These are phyloP conservation scores for Ferrisia virgata DNA, from an alignment of 2,888 invertebrate species.

Conservation along the genomic window DNA sequence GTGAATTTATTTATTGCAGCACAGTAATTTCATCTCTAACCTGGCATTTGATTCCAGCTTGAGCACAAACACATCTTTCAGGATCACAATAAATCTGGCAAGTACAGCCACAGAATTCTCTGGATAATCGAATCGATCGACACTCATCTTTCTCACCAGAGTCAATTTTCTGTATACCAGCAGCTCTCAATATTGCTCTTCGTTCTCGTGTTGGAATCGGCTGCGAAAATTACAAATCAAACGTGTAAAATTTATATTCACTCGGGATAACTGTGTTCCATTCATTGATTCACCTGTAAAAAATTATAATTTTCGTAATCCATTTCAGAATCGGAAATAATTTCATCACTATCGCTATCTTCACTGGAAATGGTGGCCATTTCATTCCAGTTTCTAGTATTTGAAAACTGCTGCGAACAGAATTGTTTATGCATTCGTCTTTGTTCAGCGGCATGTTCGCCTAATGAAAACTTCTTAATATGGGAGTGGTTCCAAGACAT, in stretches of 20 bases:
- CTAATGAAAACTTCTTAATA: slow-evolving; percentile 74
- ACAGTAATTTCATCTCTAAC: slow-evolving; percentile 52
- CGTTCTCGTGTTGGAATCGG: slow-evolving; percentile 91
- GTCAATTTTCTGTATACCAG: slow-evolving; percentile 92
- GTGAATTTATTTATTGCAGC: neutral
- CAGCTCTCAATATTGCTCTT: slow-evolving; percentile 79
- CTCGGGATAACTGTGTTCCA: too few species aligned
- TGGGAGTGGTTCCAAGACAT: slow-evolving; percentile 69
- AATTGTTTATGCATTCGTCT: slow-evolving; percentile 79
- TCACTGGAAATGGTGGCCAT: slow-evolving; percentile 58
- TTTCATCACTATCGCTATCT: slow-evolving; percentile 82
- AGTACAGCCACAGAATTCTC: slow-evolving; percentile 90
- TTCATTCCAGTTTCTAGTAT: slow-evolving; percentile 54
- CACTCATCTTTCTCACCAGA: slow-evolving; percentile 91
- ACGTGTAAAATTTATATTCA: too few species aligned
- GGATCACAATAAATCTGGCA: slow-evolving; percentile 94
- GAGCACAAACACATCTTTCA: slow-evolving; percentile 90
- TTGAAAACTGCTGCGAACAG: slow-evolving; percentile 67
- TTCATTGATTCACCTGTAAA: slow-evolving; percentile 55
- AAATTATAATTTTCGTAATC: slow-evolving; percentile 88
- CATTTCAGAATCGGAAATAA: slow-evolving; percentile 76
- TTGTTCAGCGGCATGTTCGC: slow-evolving; percentile 87
- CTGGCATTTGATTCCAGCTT: slow-evolving; percentile 95
- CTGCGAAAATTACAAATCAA: slow-evolving; percentile 57
- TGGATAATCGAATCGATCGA: slow-evolving; percentile 81